Evolutionary conservation across 1,140 invertebrate species (phyloP).

Genomic region (Drosophila leontia): DNA sequence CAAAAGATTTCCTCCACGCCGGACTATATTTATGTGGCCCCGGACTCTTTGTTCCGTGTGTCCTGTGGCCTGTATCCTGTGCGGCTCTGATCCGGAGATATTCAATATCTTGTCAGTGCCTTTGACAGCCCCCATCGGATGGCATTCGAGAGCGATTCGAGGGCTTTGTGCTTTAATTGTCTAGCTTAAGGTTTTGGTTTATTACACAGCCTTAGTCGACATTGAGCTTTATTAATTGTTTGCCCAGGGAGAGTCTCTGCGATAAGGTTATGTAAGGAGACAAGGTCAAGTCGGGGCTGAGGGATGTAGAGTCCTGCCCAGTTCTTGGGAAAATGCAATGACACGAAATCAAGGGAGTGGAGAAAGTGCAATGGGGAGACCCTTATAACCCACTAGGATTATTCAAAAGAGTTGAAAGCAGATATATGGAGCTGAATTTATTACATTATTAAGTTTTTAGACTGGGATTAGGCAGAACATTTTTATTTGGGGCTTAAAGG

Average conservation of each 20-base stretch:
- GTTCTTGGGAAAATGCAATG: constrained; percentile 24
- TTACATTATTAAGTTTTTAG: neutral
- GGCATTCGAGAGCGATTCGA: constrained; percentile 36
- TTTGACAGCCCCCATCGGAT: constrained; percentile 56
- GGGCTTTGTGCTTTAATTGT: constrained; percentile 74
- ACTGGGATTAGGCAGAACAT: neutral
- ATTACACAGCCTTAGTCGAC: constrained; percentile 61
- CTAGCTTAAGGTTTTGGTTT: constrained; percentile 75
- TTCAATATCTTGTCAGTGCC: constrained; percentile 64
- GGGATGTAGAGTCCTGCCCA: constrained; percentile 9
- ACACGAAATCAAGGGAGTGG: constrained; percentile 29
- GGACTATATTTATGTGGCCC: constrained; percentile 45
- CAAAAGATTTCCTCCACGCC: constrained; percentile 48
- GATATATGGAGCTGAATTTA: constrained; percentile 16
- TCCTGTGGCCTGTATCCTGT: constrained; percentile 36
- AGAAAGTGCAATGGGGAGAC: constrained; percentile 4
- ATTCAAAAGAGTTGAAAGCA: neutral
- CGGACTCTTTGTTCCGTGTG: neutral
- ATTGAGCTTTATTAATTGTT: constrained; percentile 81
- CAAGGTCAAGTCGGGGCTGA: constrained; percentile 26
- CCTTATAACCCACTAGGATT: neutral
- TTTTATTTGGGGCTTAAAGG: neutral
- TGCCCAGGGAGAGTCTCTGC: constrained; percentile 4
- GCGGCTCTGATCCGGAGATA: constrained; percentile 8
- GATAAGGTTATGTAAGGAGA: constrained; percentile 23